Evolutionary conservation across 2,888 invertebrate genomes (phyloP), one percentile per base, ranked within the genome.

Genomic region (Clusia tigrina): DNA sequence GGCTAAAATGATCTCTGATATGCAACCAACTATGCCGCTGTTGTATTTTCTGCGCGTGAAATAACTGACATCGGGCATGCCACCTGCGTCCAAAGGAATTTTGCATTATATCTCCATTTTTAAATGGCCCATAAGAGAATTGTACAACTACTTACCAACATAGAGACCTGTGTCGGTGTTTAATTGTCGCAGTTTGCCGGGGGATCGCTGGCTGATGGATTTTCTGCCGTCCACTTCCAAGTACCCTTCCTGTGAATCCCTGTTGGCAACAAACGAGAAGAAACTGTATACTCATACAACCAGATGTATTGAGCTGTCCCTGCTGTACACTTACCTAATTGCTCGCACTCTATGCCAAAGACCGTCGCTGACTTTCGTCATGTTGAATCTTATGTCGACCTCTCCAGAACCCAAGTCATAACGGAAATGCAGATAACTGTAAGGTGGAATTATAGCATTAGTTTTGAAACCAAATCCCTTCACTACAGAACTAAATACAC

Each of bases 321-420:
- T 32, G 12, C 32, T 9, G n/a, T 18, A 23, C 22, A 53, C 62
- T 56, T 82, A 92, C 93, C 92, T 89, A 71, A 90, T 88, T 46
- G 90, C 90, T 78, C 89, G 87, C 65, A 93, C 87, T 67, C 90
- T 86, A 83, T 94, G 93, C 93, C 93, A 84, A 5, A 93, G 86
- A 48, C 95, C 95, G 82, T 97, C 96, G 84, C 94, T 93, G 42
- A 97, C 90, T 80, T 90, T 89, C 12, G 94, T 92, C 73, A 89
- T 88, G 83, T 96, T 96, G 74, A 94, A 94, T 67, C 90, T 87
- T 58, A 96, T 91, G 67, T 91, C 87, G 56, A 92, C 92, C 79
- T 95, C 94, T 1, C 95, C 95, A 71, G 92, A 92, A 54, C 95
- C 94, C 69, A 95, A 87, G 83, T 95, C 93, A 82, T 93, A 96